Evolutionary conservation across 2,888 invertebrate genomes (phyloP), one percentile per base, ranked within the genome.

Genomic region (Crioceris asparagi): DNA sequence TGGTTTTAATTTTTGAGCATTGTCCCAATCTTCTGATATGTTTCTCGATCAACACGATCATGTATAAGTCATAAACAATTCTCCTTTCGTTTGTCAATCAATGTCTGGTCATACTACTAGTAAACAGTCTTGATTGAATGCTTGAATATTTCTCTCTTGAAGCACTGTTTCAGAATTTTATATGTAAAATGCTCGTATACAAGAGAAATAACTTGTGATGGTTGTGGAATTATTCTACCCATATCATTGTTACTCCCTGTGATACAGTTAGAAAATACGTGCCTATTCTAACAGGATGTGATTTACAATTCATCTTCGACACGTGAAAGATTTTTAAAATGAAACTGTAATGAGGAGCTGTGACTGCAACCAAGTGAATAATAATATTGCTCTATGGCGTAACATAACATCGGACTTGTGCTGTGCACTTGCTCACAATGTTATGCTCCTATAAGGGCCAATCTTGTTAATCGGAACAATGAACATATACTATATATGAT

Each of bases 321-420:
- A 47, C 46, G 52, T 48, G 25, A 43, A 40, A 40, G 37, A 35
- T 43, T 46, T 35, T 39, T 43, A 43, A 33, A 38, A 39, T 42
- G 31, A 39, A 39, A 47, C 46, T n/a, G n/a, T n/a, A n/a, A n/a
- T 45, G 51, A 51, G 60, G 60, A 61, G 63, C 63, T 63, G 63
- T 63, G 62, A 62, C 63, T 63, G 63, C 63, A 62, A 62, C 60
- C 50, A 52, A 54, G 51, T 46, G 47, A 45, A 43, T 45, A 35
- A 35, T 14, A 17, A 8, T 14, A 11, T 15, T n/a, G n/a, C 14
- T 32, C n/a, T n/a, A n/a, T n/a, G n/a, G n/a, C n/a, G n/a, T n/a
- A 30, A 36, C 26, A 35, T 25, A 16, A 18, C 16, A 29, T 29
- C 14, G 21, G 17, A 29, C 12, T 25, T 11, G 33, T 11, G 23